Evolutionary conservation across 2,888 invertebrate species (phyloP), one percentile per base, ranked within the genome.

Genomic region (Agrilus biguttatus): DNA sequence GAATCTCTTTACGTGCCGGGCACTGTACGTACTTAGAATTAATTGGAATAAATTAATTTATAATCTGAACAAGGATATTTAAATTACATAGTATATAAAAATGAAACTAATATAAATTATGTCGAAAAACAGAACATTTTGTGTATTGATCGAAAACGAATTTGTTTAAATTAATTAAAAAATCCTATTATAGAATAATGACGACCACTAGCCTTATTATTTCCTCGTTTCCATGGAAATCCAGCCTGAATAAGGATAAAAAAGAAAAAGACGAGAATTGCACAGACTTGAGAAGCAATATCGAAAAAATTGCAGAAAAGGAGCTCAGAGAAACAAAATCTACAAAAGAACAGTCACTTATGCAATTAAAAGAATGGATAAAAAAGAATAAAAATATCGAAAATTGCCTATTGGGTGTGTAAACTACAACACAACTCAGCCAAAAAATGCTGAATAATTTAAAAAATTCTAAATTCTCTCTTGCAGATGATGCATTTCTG

Each of bases 241-340:
- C 46, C 3, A 51, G 46, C 14, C 44, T 43, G 10, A 28, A 28
- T 28, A 43, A 50, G 34, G 52, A 51, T 17, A 51, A 50, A 23
- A 36, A 45, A 14, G 41, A 42, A 14, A 44, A 43, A 7, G 49
- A 53, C 3, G 49, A 53, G 12, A 37, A 54, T 14, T 28, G 46
- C 14, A 10, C 40, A 17, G 47, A 49, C 23, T 33, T 45, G 10
- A 28, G 28, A 28, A 28, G 10, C 10, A 28, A 28, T 28, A 10
- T 68, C 3, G 62, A 51, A 12, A 68, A 73, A 49, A 63, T 78
- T 1, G 82, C 84, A 0, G 73, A 73, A 39, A 69, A 68, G 39
- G 83, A 85, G 55, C 65, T 85, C n/a, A 67, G 82, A 12, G 85
- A 86, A 59, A 79, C 81, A 37, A 74, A 80, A 12, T 62, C 67